These are phyloP conservation scores for Zygaena filipendulae DNA, from an alignment of 2,888 invertebrate species.

Conservation along the genomic window DNA sequence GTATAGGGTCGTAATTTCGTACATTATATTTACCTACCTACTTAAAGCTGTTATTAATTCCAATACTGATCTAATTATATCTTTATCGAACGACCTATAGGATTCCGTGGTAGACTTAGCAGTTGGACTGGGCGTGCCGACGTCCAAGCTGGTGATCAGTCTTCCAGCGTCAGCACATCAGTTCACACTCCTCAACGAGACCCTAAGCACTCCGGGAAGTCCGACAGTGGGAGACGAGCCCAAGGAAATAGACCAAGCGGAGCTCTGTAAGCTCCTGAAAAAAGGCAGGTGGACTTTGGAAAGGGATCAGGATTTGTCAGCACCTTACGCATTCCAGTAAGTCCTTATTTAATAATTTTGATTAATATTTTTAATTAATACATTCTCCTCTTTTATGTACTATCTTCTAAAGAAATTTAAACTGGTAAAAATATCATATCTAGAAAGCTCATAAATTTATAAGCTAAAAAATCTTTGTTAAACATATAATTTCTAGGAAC, in stretches of 20 bases:
- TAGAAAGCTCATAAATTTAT: no score
- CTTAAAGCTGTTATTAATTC: no score
- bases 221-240: constrained; percentile 70
- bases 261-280: constrained; percentile 69
- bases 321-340: constrained; percentile 79
- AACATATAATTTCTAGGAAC: constrained; percentile 65
- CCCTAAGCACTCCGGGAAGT: constrained; percentile 76
- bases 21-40: no score
- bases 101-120: constrained; percentile 81
- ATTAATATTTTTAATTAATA: constrained; percentile 4
- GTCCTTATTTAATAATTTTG: constrained; percentile 19
- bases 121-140: constrained; percentile 75
- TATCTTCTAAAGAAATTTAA: no score
- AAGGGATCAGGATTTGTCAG: constrained; percentile 81
- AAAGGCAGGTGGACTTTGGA: constrained; percentile 78
- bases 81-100: no score
- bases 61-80: no score
- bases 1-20: no score
- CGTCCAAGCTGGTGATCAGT: constrained; percentile 76
- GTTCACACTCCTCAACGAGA: constrained; percentile 73
- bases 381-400: constrained; percentile 1
- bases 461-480: no score
- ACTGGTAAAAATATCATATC: no score
- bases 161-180: constrained; percentile 75
- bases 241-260: constrained; percentile 63